Evolutionary conservation across 1,140 invertebrate genomes (phyloP).

Genomic region (Aphis gossypii): DNA sequence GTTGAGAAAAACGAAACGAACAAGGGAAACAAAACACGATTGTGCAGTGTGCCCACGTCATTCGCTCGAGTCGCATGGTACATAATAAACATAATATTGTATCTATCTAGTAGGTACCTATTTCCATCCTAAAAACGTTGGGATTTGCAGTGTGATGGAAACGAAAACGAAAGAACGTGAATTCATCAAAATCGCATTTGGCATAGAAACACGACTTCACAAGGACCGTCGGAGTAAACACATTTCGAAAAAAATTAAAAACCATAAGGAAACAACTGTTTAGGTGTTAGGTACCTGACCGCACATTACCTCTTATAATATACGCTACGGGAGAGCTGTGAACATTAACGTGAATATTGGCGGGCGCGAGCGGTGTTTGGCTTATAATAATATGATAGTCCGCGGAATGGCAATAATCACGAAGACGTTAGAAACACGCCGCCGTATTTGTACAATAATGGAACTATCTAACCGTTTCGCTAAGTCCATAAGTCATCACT

Average conservation of each 20-base stretch:
- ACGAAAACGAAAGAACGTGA: neutral
- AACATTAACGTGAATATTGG: slow-evolving; percentile 1
- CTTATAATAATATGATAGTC: neutral
- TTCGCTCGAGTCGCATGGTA: neutral
- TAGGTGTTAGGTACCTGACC: neutral
- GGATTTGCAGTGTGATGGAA: neutral
- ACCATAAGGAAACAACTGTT: neutral
- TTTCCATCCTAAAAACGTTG: neutral
- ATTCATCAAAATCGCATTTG: slow-evolving; percentile 31
- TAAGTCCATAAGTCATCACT: neutral
- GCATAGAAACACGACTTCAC: neutral
- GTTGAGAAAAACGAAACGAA: neutral
- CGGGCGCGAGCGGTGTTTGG: too few relatives aligned
- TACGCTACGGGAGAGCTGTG: neutral
- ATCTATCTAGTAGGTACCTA: neutral
- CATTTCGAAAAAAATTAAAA: neutral
- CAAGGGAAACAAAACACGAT: neutral
- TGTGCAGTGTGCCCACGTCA: neutral
- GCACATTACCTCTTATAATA: too few relatives aligned
- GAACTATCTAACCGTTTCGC: neutral
- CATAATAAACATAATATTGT: neutral
- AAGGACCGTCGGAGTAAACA: neutral
- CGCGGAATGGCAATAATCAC: neutral
- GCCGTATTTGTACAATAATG: neutral
- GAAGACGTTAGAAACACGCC: slow-evolving; percentile 25